Base-by-base conservation (phyloP, 1,140 invertebrate species). In the Drosophila willistoni region DNA sequence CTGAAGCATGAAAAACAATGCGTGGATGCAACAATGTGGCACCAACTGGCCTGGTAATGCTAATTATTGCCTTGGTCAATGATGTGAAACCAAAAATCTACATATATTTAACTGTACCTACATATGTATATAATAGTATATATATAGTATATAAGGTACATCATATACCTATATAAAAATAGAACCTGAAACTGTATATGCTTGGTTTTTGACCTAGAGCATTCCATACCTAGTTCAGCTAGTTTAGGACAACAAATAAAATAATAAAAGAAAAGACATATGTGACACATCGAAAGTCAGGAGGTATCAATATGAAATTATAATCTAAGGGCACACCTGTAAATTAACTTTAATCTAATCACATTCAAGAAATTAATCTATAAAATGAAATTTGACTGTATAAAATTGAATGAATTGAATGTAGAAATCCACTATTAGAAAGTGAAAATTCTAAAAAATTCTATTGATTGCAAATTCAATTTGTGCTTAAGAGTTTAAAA, bases 1-100 rank as follows among this genome's bases (percentile, higher is more conserved):
- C 64, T 68, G 64, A 65, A 69, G 81, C 81, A 74, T 86, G 60
- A 81, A 78, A 57, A 71, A 61, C 51, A 42, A 60, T 64, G 57
- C 51, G 64, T 73, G 47, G 62, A 66, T 29, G 36, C 54, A 17
- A 64, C 55, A 39, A 44, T 51, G 57, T 68, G 51, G 51, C 47
- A 60, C 25, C 17, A 36, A 13, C 36, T 68, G 59, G 54, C 42
- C 29, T 7, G 29, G 5, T 3, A 29, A 54, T 17, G 12, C 14
- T 62, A 13, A 14, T 33, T n/a, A 41, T 44, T 63, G 39, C 22
- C 12, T 47, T 55, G 51, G 10, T 41, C 44, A 59, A 39, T 59
- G 56, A 56, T 29, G 54, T 56, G 54, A 56, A 33, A 56, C 54
- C 14, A 33, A 33, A 33, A 25, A 51, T 3, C 17, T 51, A 51